Base-by-base conservation (phyloP, 2,113 vertebrate species). In the Beaufortia kweichowensis region DNA sequence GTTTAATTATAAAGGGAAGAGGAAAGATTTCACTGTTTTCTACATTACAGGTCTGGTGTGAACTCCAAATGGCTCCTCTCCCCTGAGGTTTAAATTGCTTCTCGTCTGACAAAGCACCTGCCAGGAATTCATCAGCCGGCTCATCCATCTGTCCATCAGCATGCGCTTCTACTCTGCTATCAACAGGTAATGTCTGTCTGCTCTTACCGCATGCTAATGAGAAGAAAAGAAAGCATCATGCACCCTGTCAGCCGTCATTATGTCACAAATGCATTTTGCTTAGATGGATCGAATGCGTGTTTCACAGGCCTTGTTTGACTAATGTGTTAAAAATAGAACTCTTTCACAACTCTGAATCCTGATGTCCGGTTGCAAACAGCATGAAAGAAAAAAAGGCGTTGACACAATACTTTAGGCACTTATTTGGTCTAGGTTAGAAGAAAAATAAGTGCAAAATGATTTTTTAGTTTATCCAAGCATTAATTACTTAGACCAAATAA, bases 51-150 rank as follows among this genome's bases (percentile, higher is more conserved):
- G 73, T 73, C 60, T 28, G 43, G 69, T 71, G 79, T 83, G 79
- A 81, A 90, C 85, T 86, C 86, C 86, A 85, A 92, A 88, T 88
- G 90, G 87, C 89, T 91, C 88, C 85, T 87, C 87, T 78, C 82
- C 86, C 76, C 78, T 62, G 78, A 86, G 89, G 86, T 83, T 88
- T 82, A 92, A 90, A 93, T 92, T 92, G 90, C 91, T 90, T 84
- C 86, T 87, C 80, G 86, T 88, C 91, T 93, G 91, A 93, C 91
- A 93, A 93, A 93, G 91, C 90, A 91, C 91, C 91, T 93, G 92
- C 89, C 91, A 90, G 84, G 76, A 87, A 88, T 90, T 90, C 90
- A 91, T 92, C 91, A 91, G 87, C 82, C 70, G 87, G 82, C 86
- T 89, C 89, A 92, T 92, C 91, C 90, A 90, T 92, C 91, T 91